Conservation (phyloP, 2,888 invertebrate genomes). For the Tipula vernalis region DNA sequence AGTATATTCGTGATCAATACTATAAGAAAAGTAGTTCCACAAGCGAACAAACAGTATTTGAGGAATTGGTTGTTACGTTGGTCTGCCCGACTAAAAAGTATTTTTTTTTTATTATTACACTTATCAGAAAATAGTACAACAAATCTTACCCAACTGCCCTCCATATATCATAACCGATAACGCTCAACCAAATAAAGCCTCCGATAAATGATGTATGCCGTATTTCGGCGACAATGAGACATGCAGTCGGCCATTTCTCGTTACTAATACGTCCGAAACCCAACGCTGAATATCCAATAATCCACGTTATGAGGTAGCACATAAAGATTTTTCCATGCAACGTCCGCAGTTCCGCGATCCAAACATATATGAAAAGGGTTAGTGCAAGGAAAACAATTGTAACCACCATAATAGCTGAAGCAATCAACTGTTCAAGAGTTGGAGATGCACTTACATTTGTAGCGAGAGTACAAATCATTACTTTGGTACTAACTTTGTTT, state of each 20-base stretch:
- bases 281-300: not conserved
- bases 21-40: not conserved
- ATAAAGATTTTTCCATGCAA: slow-evolving; percentile 6
- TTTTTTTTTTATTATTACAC: not conserved
- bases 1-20: not conserved
- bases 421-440: slow-evolving; percentile 14
- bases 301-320: not conserved
- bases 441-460: not conserved
- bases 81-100: not conserved
- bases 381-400: slow-evolving; percentile 60
- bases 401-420: slow-evolving; percentile 48
- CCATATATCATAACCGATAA: slow-evolving; percentile 80
- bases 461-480: not conserved
- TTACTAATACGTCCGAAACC: not conserved
- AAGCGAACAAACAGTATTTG: not conserved
- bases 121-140: not conserved
- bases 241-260: slow-evolving; percentile 17
- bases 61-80: not conserved
- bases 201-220: slow-evolving; percentile 47
- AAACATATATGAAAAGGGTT: slow-evolving; percentile 58
- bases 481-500: not conserved
- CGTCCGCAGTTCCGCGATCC: slow-evolving; percentile 48
- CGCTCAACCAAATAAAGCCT: slow-evolving; percentile 79
- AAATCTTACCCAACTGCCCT: slow-evolving; percentile 31
- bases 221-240: not conserved